Conservation (phyloP, 1,140 invertebrate genomes). For the Probaryconus sp. region DNA sequence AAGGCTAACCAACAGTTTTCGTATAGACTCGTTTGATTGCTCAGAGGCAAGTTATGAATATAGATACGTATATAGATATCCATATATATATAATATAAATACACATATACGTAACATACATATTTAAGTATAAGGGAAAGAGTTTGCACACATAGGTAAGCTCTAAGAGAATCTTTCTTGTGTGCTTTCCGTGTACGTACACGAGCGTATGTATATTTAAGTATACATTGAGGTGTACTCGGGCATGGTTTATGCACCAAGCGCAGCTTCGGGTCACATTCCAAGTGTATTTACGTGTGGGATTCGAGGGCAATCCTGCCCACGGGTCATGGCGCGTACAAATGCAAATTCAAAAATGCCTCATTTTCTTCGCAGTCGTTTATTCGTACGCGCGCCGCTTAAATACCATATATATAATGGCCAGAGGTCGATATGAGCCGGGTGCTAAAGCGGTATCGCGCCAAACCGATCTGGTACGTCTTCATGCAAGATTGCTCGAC, state of each 20-base stretch:
- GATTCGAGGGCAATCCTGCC: conserved; percentile 19
- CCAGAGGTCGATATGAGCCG: conserved; percentile 25
- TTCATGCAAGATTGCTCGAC: conserved; percentile 16
- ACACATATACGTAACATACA: not conserved
- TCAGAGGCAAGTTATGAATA: conserved; percentile 40
- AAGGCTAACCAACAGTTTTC: conserved; percentile 19
- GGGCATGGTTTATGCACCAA: conserved; percentile 3
- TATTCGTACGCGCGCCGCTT: conserved; percentile 30
- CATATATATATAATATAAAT: conserved; percentile 1
- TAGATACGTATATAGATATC: conserved; percentile 25
- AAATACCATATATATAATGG: conserved; percentile 31
- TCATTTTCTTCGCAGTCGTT: conserved; percentile 38
- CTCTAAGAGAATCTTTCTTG: too few species aligned
- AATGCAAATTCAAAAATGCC: conserved; percentile 53
- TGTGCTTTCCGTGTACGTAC: not conserved
- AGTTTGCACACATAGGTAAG: not conserved
- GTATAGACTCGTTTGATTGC: conserved; percentile 31
- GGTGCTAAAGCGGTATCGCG: conserved; percentile 7
- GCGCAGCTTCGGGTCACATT: conserved; percentile 32
- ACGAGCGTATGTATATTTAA: not conserved
- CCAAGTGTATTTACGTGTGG: conserved; percentile 13
- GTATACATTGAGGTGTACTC: conserved; percentile 18
- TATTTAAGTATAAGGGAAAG: not conserved
- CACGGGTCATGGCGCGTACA: conserved; percentile 20
- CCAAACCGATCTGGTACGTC: conserved; percentile 7